Conservation (phyloP, 2,888 invertebrate genomes). For the Drosophila flavopinicola region DNA sequence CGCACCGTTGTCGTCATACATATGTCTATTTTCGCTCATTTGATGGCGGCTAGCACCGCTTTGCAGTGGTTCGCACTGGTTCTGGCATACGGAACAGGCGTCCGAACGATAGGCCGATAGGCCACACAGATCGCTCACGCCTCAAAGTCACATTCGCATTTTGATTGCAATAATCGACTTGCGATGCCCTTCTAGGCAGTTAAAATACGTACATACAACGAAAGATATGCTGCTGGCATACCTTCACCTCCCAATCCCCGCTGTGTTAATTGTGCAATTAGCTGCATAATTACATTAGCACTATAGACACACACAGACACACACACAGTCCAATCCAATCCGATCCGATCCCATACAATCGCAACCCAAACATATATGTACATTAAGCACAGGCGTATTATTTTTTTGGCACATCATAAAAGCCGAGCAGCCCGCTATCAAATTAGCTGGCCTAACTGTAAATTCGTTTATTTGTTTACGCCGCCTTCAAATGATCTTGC, state of each 20-base stretch:
- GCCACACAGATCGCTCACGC: not conserved
- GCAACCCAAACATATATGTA: not conserved
- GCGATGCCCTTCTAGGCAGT: slow-evolving; percentile 28
- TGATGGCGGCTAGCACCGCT: slow-evolving; percentile 43
- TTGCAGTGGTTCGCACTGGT: slow-evolving; percentile 45
- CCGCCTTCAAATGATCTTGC: slow-evolving; percentile 1
- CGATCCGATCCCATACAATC: not conserved
- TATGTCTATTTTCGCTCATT: slow-evolving; percentile 25
- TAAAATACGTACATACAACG: no score
- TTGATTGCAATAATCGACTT: slow-evolving; percentile 5
- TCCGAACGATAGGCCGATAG: not conserved
- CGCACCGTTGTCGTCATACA: slow-evolving; percentile 43
- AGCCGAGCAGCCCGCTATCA: not conserved
- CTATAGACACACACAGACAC: slow-evolving; percentile 2
- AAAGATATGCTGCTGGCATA: not conserved
- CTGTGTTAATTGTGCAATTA: slow-evolving; percentile 65
- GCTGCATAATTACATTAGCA: slow-evolving; percentile 61
- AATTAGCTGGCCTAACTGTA: slow-evolving; percentile 5
- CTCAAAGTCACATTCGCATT: not conserved
- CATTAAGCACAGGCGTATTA: slow-evolving; percentile 9
- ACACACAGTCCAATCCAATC: no score
- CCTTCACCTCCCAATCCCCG: not conserved
- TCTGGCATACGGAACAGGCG: slow-evolving; percentile 4
- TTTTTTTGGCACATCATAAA: slow-evolving; percentile 44
- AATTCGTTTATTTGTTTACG: slow-evolving; percentile 37